These are phyloP conservation scores for Campodea augens DNA, from an alignment of 1,140 invertebrate genomes.

Conservation along the genomic window DNA sequence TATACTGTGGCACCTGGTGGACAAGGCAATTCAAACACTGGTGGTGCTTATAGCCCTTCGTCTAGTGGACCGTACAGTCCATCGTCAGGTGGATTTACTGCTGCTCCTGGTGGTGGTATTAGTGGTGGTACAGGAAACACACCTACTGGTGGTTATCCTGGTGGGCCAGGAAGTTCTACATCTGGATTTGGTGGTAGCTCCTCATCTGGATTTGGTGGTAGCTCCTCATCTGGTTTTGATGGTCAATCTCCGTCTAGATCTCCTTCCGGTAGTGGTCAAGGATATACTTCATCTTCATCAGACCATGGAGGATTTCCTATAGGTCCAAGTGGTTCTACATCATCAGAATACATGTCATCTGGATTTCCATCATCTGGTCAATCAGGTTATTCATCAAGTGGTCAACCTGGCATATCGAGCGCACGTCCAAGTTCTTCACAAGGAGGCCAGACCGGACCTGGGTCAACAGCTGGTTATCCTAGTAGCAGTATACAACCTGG, in stretches of 20 bases:
- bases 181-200: neutral
- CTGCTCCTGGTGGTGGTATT: neutral
- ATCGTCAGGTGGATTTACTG: neutral
- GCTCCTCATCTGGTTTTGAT: neutral
- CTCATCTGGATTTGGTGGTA: neutral
- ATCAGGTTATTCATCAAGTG: neutral
- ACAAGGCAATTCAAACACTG: neutral
- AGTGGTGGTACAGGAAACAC: neutral
- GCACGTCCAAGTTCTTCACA: neutral
- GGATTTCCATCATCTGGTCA: neutral
- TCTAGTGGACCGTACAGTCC: neutral
- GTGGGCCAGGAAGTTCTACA: neutral
- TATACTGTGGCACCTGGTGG: neutral
- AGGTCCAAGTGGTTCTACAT: neutral
- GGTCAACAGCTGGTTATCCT: neutral
- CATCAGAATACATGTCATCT: neutral
- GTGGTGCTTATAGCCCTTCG: neutral
- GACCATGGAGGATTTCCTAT: neutral
- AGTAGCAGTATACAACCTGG: neutral
- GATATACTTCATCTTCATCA: neutral
- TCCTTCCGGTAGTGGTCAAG: neutral
- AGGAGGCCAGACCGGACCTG: neutral
- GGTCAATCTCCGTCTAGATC: too few species aligned
- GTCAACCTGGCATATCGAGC: neutral
- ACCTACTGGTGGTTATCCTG: neutral